Evolutionary conservation across 2,888 invertebrate genomes (phyloP), one percentile per base, ranked within the genome.

Genomic region (Cephus rjabovi): DNA sequence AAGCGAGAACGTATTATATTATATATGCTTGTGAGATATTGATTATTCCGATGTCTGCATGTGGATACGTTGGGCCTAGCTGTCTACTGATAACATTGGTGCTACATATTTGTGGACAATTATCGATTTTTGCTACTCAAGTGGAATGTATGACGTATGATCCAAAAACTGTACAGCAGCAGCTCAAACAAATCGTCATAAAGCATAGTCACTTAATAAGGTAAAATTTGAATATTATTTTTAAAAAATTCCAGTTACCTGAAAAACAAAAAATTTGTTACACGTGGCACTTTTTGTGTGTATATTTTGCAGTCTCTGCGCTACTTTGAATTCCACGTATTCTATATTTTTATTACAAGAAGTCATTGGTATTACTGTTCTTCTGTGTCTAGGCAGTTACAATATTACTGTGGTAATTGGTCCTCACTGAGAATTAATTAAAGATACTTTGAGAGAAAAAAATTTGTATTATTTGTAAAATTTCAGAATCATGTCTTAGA

Each of bases 31-130:
- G 76, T 34, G 40, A 81, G 71, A 2, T n/a, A 12, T 9, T 81
- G 2, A 4, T 68, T 3, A 1, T 81, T n/a, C 70, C 40, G 34
- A 11, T 79, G 1, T 73, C 77, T 23, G 12, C 74, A n/a, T 76
- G 76, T n/a, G 81, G 81, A 37, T 81, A 77, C 30, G 4, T 69
- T n/a, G 81, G 75, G n/a, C 37, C 74, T 34, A 80, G 81, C 69
- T 74, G 73, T 12, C 74, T 73, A 1, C 33, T 81, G 71, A 73
- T 81, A 73, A 81, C 76, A 6, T 34, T 81, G 79, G 11, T 70
- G 30, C 74, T 74, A 34, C 74, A 74, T 34, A 23, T 34, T n/a
- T 74, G 74, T 74, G 74, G 74, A 34, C 74, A 74, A n/a, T 34
- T 74, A 4, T 74, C 74, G 1, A 23, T 74, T 74, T 34, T 74